Evolutionary conservation across 2,888 invertebrate species (phyloP).

Genomic region (Patella depressa): DNA sequence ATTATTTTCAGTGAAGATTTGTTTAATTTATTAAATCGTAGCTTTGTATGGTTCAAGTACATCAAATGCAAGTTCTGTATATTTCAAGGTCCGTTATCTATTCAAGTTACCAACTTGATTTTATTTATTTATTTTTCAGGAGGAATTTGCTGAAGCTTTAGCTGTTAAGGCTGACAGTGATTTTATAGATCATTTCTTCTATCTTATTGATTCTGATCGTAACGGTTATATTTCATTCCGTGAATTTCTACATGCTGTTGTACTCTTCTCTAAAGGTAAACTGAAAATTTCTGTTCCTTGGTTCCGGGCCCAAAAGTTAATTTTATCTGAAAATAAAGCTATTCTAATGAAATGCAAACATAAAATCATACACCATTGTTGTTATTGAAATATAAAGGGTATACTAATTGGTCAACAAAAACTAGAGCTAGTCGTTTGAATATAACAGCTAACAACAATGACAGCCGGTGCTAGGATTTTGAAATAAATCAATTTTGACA

Average conservation of each 20-base stretch:
- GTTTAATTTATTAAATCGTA: background rate
- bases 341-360: too few species aligned
- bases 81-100: too few species aligned
- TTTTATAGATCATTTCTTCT: slow-evolving; percentile 77
- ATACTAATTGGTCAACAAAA: too few species aligned
- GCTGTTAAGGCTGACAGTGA: slow-evolving; percentile 75
- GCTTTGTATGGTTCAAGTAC: background rate
- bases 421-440: too few species aligned
- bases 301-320: background rate
- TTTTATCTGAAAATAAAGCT: background rate
- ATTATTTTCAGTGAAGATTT: too few species aligned
- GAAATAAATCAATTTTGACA: too few species aligned
- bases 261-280: slow-evolving; percentile 76
- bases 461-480: too few species aligned
- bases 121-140: slow-evolving; percentile 37
- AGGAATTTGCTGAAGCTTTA: slow-evolving; percentile 77
- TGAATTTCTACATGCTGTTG: slow-evolving; percentile 77
- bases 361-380: too few species aligned
- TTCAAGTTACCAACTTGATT: too few species aligned
- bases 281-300: background rate
- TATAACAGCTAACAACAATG: too few species aligned
- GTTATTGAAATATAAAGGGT: too few species aligned
- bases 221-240: slow-evolving; percentile 78
- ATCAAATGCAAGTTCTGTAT: too few species aligned
- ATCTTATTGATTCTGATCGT: slow-evolving; percentile 75